Evolutionary conservation across 2,888 invertebrate genomes (phyloP).

Genomic region (Germaria angustata): DNA sequence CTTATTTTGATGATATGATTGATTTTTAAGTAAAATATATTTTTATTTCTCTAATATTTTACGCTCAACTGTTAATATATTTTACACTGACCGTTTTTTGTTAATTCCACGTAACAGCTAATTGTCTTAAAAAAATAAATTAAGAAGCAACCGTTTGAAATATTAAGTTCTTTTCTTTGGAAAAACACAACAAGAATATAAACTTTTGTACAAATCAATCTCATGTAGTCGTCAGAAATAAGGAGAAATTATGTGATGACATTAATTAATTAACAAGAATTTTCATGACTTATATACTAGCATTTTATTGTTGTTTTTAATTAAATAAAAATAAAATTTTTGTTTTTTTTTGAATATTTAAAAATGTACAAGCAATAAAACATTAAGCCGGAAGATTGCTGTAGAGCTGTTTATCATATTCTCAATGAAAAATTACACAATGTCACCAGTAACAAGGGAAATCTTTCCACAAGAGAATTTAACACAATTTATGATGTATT

Average conservation of each 20-base stretch:
- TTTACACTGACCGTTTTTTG: neutral
- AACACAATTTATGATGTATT: neutral
- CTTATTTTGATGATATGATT: too few species aligned
- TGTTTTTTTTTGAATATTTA: neutral
- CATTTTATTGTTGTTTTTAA: constrained; percentile 17
- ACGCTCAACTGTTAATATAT: neutral
- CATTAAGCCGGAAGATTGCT: constrained; percentile 43
- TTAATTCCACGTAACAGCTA: neutral
- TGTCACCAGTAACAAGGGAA: neutral
- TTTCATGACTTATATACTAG: constrained; percentile 18
- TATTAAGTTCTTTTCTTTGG: neutral
- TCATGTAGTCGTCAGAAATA: constrained; percentile 25
- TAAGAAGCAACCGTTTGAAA: constrained; percentile 29
- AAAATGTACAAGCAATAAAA: constrained; percentile 20
- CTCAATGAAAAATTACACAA: constrained; percentile 18
- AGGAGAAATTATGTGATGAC: constrained; percentile 30
- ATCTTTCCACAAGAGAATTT: neutral
- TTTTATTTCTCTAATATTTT: neutral
- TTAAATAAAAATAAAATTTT: neutral
- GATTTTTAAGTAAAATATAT: too few species aligned
- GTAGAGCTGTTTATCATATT: neutral
- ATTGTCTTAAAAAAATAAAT: neutral
- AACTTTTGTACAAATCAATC: constrained; percentile 1
- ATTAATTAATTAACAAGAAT: constrained; percentile 47
- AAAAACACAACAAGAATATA: neutral